Evolutionary conservation across 2,797 vertebrate species (phyloP).

Genomic region (Poeciliopsis infans): DNA sequence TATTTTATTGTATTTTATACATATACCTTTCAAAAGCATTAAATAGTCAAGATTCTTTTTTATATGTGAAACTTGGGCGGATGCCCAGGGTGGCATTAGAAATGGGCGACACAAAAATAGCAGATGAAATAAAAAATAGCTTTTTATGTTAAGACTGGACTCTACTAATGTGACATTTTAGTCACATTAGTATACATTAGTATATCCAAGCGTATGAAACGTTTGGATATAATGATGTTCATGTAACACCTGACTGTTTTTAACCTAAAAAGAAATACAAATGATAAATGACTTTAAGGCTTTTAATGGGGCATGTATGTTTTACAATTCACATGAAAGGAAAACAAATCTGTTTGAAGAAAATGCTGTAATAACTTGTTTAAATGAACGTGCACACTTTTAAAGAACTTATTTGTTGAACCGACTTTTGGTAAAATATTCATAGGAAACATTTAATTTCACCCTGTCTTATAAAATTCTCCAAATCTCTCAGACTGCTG

Average conservation of each 20-base stretch:
- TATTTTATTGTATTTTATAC: background rate
- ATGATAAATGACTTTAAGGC: background rate
- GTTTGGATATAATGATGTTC: background rate
- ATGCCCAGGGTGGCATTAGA: background rate
- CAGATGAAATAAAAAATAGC: background rate
- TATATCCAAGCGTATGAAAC: background rate
- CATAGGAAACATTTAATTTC: background rate
- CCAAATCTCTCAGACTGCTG: background rate
- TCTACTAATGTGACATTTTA: background rate
- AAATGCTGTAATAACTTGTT: background rate
- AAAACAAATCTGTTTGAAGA: background rate
- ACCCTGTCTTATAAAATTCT: background rate
- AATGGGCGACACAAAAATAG: background rate
- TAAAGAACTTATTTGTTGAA: background rate
- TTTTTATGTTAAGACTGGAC: background rate
- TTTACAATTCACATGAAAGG: background rate
- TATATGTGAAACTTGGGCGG: background rate
- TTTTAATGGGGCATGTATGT: background rate
- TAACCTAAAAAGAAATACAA: background rate
- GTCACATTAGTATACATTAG: no score
- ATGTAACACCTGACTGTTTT: background rate
- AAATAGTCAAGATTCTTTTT: background rate
- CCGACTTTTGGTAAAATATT: background rate
- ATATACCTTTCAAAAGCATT: background rate
- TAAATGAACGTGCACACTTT: background rate